Percentiles rank a stretch among this genome's conserved stretches.
phyloP scores from a whole-genome alignment of 2,888 invertebrate species.

The Loripinus fragilis region DNA sequence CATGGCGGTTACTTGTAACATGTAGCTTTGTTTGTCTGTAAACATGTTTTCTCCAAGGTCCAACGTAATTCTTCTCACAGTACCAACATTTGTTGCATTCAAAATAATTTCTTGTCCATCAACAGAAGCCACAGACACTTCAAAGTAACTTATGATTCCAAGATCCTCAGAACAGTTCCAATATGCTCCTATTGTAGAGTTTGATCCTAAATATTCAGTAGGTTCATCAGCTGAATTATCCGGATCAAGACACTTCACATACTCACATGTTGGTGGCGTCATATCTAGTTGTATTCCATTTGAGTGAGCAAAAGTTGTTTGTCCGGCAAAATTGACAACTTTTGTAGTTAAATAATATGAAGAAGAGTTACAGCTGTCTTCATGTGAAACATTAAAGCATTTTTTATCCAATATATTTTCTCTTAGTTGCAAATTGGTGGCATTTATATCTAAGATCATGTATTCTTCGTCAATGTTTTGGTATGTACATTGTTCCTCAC shows the following conservation, averaged over 20 bases:
- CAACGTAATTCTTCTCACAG: constrained; percentile 35
- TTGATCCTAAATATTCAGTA: constrained; percentile 62
- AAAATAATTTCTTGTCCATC: constrained; percentile 34
- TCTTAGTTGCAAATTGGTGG: constrained; percentile 24
- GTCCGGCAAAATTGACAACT: constrained; percentile 64
- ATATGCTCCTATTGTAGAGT: constrained; percentile 61
- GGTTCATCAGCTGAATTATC: constrained; percentile 63
- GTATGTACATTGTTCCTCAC: constrained; percentile 35
- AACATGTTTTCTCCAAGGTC: constrained; percentile 37
- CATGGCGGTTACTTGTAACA: constrained; percentile 50
- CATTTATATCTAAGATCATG: constrained; percentile 40
- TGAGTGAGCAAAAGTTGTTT: constrained; percentile 53
- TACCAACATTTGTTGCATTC: constrained; percentile 44
- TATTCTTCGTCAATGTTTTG: constrained; percentile 36
- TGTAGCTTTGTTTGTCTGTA: constrained; percentile 55
- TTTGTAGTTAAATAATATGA: constrained; percentile 66
- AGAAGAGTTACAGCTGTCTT: constrained; percentile 35
- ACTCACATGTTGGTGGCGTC: constrained; percentile 61
- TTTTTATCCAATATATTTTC: not conserved
- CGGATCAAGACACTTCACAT: constrained; percentile 68
- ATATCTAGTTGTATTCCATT: constrained; percentile 65
- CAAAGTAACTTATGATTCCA: constrained; percentile 52
- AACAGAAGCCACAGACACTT: constrained; percentile 52
- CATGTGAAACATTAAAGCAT: constrained; percentile 35
- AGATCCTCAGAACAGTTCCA: constrained; percentile 68